Evolutionary conservation across 1,140 invertebrate species (phyloP), one percentile per base, ranked within the genome.

Genomic region (Hycleus cichorii): DNA sequence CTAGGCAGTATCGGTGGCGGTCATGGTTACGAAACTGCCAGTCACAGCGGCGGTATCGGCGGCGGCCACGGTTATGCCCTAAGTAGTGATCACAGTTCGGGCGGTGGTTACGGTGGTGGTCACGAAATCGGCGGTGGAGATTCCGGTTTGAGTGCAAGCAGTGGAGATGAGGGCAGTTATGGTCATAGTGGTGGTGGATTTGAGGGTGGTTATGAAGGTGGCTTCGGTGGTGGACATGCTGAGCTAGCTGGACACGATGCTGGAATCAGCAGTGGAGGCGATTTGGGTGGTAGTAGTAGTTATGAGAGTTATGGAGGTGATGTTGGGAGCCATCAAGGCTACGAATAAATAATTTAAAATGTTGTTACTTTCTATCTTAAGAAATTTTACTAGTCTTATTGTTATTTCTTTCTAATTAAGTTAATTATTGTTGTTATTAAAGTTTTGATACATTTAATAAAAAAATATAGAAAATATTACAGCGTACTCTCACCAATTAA

Each of bases 301-400:
- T 56, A 64, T 32, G 57, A 51, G n/a, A 51, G 45, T 49, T 60
- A 64, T 38, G 65, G 60, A 7, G 61, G 65, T n/a, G 65, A 62
- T 39, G 60, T 60, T 11, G 65, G 60, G 52, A 64, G 66, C 38
- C 68, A 69, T 50, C 55, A 59, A 9, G 68, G 68, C 55, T 69
- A 69, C 64, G 62, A 68, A 47, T 68, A 62, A 56, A 18, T 59
- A 10, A 6, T 57, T 25, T 39, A 32, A 10, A 46, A 42, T 59
- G 27, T 52, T 24, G 39, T 51, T 48, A 62, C 45, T 49, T 47
- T 54, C 39, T 54, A 58, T 60, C 63, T 63, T 49, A 53, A 59
- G 52, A 58, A 64, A 60, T 56, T 59, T 48, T 46, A 63, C 65
- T 67, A 67, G 65, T 67, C 65, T 53, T 64, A 55, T 56, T 58